These are phyloP conservation scores for Plutella xylostella DNA, from an alignment of 2,888 invertebrate genomes.

Conservation along the genomic window DNA sequence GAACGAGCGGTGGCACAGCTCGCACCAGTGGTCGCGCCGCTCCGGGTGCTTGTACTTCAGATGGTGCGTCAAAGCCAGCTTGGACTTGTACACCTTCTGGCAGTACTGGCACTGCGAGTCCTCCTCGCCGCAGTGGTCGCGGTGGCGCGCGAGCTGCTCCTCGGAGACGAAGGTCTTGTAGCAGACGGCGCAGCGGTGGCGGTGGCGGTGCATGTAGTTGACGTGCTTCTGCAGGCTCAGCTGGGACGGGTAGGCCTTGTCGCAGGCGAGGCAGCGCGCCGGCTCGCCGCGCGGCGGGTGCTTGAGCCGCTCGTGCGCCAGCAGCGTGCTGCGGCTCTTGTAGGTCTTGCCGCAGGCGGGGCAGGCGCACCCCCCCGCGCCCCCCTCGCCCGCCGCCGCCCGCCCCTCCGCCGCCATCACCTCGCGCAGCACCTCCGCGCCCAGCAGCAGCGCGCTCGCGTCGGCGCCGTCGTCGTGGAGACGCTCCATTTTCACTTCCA, in stretches of 20 bases:
- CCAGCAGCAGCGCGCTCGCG: conserved; percentile 29
- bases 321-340: conserved; percentile 34
- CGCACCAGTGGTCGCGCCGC: conserved; percentile 29
- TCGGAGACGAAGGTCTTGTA: conserved; percentile 33
- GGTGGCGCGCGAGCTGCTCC: conserved; percentile 26
- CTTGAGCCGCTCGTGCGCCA: conserved; percentile 35
- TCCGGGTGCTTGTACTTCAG: conserved; percentile 40
- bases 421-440: conserved; percentile 34
- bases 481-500: no score
- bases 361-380: conserved; percentile 32
- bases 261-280: conserved; percentile 31
- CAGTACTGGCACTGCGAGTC: conserved; percentile 32
- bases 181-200: conserved; percentile 36
- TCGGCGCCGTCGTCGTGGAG: conserved; percentile 26
- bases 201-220: conserved; percentile 39
- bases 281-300: conserved; percentile 31
- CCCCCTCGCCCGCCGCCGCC: no score
- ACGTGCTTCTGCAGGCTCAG: conserved; percentile 43
- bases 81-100: conserved; percentile 33
- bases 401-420: conserved; percentile 22
- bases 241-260: conserved; percentile 40
- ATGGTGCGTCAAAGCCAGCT: conserved; percentile 37
- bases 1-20: conserved; percentile 35
- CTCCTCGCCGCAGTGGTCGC: conserved; percentile 26
- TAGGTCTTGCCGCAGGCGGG: conserved; percentile 46